A percentile compares a stretch with the other conserved stretches of the same genome.
Conservation (phyloP, 2,113 vertebrate species). For the Caracal caracal region DNA sequence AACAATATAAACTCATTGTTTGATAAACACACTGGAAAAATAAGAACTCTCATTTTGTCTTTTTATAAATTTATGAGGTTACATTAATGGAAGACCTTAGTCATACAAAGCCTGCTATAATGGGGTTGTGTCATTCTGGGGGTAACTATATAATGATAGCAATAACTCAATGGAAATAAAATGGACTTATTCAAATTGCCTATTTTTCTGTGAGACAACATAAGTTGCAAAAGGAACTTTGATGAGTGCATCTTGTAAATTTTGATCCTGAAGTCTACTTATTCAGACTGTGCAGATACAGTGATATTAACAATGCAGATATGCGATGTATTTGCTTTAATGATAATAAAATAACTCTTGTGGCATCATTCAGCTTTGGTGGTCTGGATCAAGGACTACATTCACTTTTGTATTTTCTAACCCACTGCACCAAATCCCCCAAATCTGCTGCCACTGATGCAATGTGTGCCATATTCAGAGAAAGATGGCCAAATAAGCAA, state of each 20-base stretch:
- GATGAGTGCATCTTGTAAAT: neutral
- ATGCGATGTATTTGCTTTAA: neutral
- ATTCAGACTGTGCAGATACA: neutral
- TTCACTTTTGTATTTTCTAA: neutral
- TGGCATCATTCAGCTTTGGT: neutral
- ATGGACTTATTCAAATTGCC: neutral
- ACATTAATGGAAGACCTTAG: constrained; percentile 38
- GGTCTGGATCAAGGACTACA: neutral
- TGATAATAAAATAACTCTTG: neutral
- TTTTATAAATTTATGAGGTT: constrained; percentile 69
- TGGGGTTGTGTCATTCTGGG: constrained; percentile 17
- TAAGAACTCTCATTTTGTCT: constrained; percentile 56
- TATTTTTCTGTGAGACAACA: neutral
- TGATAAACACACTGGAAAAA: constrained; percentile 60
- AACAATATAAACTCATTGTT: constrained; percentile 16
- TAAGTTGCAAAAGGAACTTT: neutral
- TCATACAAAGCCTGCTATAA: constrained; percentile 42
- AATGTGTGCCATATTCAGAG: neutral
- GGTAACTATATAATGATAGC: constrained; percentile 6
- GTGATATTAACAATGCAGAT: neutral
- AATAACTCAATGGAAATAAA: constrained; percentile 45
- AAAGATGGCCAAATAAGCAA: neutral
- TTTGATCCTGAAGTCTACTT: neutral
- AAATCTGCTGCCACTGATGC: neutral
- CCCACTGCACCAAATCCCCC: neutral